Base-by-base conservation (phyloP, 2,797 vertebrate species). In the Halcyon chelicuti region DNA sequence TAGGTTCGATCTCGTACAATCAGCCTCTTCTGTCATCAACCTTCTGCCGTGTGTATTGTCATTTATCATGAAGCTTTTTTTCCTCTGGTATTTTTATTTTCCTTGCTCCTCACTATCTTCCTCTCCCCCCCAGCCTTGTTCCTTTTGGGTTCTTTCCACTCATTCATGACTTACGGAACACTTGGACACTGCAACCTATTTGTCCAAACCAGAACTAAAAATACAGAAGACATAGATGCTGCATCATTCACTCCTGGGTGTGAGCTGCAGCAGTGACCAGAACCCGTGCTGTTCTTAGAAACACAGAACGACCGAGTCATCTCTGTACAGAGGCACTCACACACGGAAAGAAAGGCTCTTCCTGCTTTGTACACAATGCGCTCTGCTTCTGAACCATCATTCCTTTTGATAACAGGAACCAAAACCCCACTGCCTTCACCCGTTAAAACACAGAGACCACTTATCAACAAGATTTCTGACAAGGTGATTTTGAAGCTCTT, bases 171-270 rank as follows among this genome's bases (percentile, higher is more conserved):
- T 57, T 71, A 49, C 0, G 10, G 37, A 86, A 20, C 42, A 35
- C 66, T 49, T 55, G 37, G 39, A 78, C 22, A 29, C 14, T 21
- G 28, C 39, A 73, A 49, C 10, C 17, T 68, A 7, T 63, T 77
- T 65, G 20, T 60, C 18, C 68, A 89, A 61, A 73, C 7, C 52
- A 82, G 35, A 89, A 91, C n/a, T 2, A 80, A 81, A 77, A 87
- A 65, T 57, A 79, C 15, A 46, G 33, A 87, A 74, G 61, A 46
- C 19, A 75, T 1, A 66, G 60, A 61, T 5, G 29, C 26, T 44
- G 22, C 61, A 33, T 73, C 77, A 68, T 68, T 93, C 49, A 23
- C 25, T 60, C 35, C 55, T 51, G 65, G 13, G 25, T 65, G 26
- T 35, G 70, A 90, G 44, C 60, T 68, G 65, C 65, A 72, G 63